Base-by-base conservation (phyloP, 2,888 invertebrate genomes). In the Ferrisia virgata region DNA sequence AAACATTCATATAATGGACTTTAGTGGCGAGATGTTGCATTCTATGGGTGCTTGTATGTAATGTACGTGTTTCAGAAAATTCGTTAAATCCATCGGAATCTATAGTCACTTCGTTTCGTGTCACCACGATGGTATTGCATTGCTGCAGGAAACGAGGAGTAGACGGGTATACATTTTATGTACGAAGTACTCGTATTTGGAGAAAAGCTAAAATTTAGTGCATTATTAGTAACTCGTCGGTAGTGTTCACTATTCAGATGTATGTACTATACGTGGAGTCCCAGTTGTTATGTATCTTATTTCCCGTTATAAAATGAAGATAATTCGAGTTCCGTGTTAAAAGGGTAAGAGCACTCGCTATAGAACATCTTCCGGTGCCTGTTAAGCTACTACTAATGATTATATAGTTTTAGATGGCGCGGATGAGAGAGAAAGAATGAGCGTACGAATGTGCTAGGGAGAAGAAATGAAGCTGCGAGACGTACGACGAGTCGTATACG, bases 291-390 rank as follows among this genome's bases (percentile, higher is more conserved):
- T 58, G 81, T 81, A 81, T 81, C 53, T 81, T 53, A 81, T 81
- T 81, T 81, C 81, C 81, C 58, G 81, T 58, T 58, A 33, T 53
- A 81, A 53, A 81, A 81, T 22, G 81, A 47, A 81, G 81, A 58
- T 81, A 81, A 81, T 81, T 81, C 81, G 81, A 47, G 81, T 81
- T 81, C 81, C 81, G 81, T 81, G 81, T 81, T 81, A 81, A 81
- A 36, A 81, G 58, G 58, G 72, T 76, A 58, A 58, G 58, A 36
- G 81, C 53, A 47, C 81, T 58, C 58, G 28, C 81, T 53, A 81
- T 64, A 43, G 81, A 81, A 58, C 58, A 58, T 36, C 53, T 81
- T 81, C 81, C 81, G 81, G 81, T 58, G 53, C 43, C 79, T 39
- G 72, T 76, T 76, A 76, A 76, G 72, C 72, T 36, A 31, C 72